These are phyloP conservation scores for Barnardius zonarius DNA, from an alignment of 2,113 vertebrate genomes.

Conservation along the genomic window DNA sequence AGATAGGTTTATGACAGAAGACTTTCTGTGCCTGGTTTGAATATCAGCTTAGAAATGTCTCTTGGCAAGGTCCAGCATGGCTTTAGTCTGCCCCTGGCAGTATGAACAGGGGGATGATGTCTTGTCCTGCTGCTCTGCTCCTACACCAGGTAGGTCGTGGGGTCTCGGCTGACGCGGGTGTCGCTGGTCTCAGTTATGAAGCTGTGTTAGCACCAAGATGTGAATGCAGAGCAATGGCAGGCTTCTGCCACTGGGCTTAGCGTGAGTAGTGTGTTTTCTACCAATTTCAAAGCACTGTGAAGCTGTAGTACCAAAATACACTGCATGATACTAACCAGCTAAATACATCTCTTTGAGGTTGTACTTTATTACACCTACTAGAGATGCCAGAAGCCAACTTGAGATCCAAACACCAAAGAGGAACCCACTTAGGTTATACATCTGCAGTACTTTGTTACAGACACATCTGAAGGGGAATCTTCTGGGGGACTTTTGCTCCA, in stretches of 20 bases:
- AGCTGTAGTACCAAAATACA: neutral
- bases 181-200: accelerated
- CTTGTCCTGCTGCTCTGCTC: neutral
- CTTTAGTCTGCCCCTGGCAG: neutral
- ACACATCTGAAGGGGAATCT: neutral
- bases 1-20: neutral
- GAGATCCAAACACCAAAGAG: neutral
- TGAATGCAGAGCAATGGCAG: neutral
- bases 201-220: neutral
- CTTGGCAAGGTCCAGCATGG: neutral
- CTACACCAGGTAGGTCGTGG: neutral
- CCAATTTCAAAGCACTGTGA: neutral
- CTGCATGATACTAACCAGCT: neutral
- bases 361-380: neutral
- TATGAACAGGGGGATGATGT: neutral
- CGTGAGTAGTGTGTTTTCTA: neutral
- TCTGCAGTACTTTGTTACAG: neutral
- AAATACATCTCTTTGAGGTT: neutral
- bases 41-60: neutral
- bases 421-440: neutral
- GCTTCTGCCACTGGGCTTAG: neutral
- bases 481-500: neutral
- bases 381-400: neutral
- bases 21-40: neutral
- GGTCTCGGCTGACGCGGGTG: neutral